Evolutionary conservation across 2,888 invertebrate species (phyloP), one percentile per base, ranked within the genome.

Genomic region (Harpalus rubripes): DNA sequence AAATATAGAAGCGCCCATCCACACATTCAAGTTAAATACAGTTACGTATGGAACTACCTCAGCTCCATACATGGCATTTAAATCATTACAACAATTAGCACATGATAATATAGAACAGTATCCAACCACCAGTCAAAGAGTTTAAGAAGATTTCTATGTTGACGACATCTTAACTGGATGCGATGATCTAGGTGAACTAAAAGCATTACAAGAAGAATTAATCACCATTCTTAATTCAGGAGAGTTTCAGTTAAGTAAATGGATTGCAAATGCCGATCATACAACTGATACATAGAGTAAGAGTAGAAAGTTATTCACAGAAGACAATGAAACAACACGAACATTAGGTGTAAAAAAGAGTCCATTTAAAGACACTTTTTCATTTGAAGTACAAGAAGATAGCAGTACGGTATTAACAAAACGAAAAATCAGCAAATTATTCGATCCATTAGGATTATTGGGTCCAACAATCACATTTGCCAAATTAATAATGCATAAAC

Each of bases 31-130:
- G 22, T 22, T 22, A 16, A 86, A 85, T 7, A 87, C 87, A 0
- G 87, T 88, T 7, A 87, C 87, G 0, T 88, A 87, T 76, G 88
- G 88, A 3, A 85, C 86, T 0, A 80, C 87, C 0, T 78, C 85
- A 10, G 87, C 88, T 5, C 85, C 88, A 5, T 88, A 85, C 84
- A 65, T 88, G 18, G 88, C 87, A 0, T 86, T 86, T 4, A 84
- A 86, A 59, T 83, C 85, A 15, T 72, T 88, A 22, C 85, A 84
- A 32, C 63, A 87, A 79, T 59, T 87, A 26, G 87, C 88, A 0
- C 41, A 78, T 1, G 82, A 86, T 8, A 82, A 86, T 80, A 7
- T 81, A 52, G 10, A 44, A 0, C 83, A 76, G 5, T 87, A 76
- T 85, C 88, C 88, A 8, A 7, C 80, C 7, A 87, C 87, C 39